Evolutionary conservation across 2,888 invertebrate species (phyloP), one percentile per base, ranked within the genome.

Genomic region (Hirtodrosophila cameraria): DNA sequence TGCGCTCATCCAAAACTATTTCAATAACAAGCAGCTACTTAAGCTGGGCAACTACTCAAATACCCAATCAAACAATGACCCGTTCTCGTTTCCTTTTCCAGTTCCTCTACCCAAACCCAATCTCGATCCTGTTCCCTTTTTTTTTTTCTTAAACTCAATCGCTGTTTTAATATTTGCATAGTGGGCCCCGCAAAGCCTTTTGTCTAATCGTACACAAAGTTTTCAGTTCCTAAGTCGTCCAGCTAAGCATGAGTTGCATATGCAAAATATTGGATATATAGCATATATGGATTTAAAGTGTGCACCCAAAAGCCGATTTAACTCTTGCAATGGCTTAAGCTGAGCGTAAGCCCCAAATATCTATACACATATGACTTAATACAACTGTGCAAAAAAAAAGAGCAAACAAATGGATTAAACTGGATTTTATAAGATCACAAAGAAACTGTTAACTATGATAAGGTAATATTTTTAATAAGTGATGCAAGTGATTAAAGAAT

Each of bases 1-100:
- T 87, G 86, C 83, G 78, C 83, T 88, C 86, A 87, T 82, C 83
- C 80, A 64, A 58, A 60, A 72, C 72, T 75, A 75, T 83, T 84
- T 84, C 75, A 79, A 82, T 75, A 82, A 82, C 74, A 81, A 71
- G 65, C 69, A 18, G 46, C 61, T 68, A 49, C 69, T 55, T 78
- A 72, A 75, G 58, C 69, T 54, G 52, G 61, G 53, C 70, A 60
- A 61, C 53, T 46, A 15, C 35, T 54, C 45, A 57, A 28, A 53
- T 55, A 30, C 57, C 62, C 73, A 79, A 78, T 74, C 65, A 75
- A 72, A 73, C 74, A 77, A 77, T 77, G 77, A 60, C 39, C 58
- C 42, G 28, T 41, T 42, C 33, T 27, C 18, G n/a, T 59, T 30
- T 1, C 13, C 11, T 30, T 15, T 38, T n/a, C n/a, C n/a, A n/a